Percentiles rank a stretch among this genome's conserved stretches.
These are phyloP conservation scores for Grallaria varia DNA, from an alignment of 2,113 vertebrate species.

Conservation along the genomic window DNA sequence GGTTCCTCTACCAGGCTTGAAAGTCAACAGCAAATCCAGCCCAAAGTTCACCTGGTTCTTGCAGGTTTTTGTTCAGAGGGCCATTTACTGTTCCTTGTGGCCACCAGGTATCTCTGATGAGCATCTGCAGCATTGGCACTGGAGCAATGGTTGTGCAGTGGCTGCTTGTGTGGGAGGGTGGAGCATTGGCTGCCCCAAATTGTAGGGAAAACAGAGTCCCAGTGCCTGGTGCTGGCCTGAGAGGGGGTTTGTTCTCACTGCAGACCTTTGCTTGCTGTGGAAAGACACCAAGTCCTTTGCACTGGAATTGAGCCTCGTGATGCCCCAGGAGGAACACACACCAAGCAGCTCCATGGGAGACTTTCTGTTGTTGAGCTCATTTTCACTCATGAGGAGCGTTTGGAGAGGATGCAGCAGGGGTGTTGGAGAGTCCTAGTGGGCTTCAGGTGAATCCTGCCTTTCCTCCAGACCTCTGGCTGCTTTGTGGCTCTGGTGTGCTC, in stretches of 20 bases:
- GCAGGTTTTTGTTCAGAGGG: background rate
- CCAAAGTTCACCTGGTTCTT: background rate
- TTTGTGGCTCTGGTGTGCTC: background rate
- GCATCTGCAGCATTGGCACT: background rate
- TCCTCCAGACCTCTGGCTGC: background rate
- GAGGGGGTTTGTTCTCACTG: background rate
- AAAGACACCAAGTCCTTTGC: background rate
- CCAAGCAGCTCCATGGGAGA: background rate
- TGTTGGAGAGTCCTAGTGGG: background rate
- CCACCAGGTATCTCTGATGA: background rate
- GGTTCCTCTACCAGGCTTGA: background rate
- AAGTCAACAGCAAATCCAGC: background rate
- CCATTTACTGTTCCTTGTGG: background rate
- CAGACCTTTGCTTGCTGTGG: background rate
- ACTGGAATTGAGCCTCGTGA: background rate
- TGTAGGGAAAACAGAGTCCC: background rate
- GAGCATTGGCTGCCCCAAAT: background rate
- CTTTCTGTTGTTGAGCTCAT: background rate
- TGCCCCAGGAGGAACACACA: background rate
- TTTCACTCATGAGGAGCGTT: rapidly evolving
- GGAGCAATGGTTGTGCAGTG: background rate
- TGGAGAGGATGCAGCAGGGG: background rate
- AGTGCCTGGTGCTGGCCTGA: background rate
- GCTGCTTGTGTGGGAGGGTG: background rate
- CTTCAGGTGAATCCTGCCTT: background rate